Conservation (phyloP, 2,888 invertebrate genomes). For the Ectemnius continuus region DNA sequence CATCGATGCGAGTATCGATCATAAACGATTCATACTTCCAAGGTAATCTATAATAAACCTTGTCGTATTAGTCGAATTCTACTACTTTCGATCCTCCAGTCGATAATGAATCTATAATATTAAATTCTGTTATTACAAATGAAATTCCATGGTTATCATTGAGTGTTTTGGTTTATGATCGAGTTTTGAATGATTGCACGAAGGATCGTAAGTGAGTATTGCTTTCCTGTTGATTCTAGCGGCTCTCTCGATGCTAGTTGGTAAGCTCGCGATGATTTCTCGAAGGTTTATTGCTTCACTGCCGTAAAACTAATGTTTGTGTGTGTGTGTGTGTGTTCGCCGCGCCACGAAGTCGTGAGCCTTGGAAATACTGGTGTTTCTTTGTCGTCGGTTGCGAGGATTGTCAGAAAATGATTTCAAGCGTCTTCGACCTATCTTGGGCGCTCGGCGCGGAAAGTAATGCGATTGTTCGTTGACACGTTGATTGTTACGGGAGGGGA, state of each 20-base stretch:
- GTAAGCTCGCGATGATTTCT: neutral
- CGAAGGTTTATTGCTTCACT: neutral
- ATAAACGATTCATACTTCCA: too few relatives aligned
- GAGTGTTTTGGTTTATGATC: too few relatives aligned
- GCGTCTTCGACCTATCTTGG: too few relatives aligned
- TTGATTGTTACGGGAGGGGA: neutral
- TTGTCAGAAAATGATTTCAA: slow-evolving; percentile 42
- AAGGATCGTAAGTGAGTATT: neutral
- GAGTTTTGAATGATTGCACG: neutral
- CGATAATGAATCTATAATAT: neutral
- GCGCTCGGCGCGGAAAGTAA: slow-evolving; percentile 10
- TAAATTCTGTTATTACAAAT: neutral
- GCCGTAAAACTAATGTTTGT: neutral
- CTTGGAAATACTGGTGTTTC: neutral
- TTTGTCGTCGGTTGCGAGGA: slow-evolving; percentile 16
- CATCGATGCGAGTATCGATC: too few relatives aligned
- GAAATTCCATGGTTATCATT: too few relatives aligned
- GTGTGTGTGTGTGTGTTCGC: too few relatives aligned
- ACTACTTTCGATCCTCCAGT: neutral
- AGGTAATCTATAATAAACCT: too few relatives aligned
- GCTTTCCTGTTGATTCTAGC: neutral
- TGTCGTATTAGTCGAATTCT: too few relatives aligned
- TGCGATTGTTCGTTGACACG: slow-evolving; percentile 31
- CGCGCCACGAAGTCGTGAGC: too few relatives aligned
- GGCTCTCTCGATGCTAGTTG: too few relatives aligned